These are phyloP conservation scores for Macropus fuliginosus DNA, from an alignment of 2,797 vertebrate genomes.

Conservation along the genomic window DNA sequence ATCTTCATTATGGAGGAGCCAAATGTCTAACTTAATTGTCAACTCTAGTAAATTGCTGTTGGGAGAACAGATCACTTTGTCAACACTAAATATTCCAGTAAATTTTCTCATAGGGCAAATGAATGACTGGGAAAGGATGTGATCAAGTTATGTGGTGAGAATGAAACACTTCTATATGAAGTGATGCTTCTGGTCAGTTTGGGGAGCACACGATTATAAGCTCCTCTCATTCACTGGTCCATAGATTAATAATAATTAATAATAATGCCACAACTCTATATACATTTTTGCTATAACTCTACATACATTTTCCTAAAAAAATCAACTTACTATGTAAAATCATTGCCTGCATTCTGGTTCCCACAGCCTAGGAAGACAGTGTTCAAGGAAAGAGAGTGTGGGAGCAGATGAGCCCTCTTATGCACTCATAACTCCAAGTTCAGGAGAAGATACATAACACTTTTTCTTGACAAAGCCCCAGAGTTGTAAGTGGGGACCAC, in stretches of 20 bases:
- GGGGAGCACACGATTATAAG: neutral
- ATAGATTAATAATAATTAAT: neutral
- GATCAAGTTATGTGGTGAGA: neutral
- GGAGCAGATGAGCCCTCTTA: neutral
- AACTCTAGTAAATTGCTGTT: conserved; percentile 17
- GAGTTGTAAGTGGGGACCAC: neutral
- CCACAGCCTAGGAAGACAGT: neutral
- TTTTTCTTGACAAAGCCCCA: neutral
- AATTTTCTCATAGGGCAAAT: neutral
- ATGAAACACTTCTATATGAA: neutral
- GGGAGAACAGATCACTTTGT: neutral
- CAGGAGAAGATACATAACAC: neutral
- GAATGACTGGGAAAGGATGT: neutral
- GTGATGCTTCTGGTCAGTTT: neutral
- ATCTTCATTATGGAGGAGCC: neutral
- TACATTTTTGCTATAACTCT: neutral
- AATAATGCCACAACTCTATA: too few relatives aligned
- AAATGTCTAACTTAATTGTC: neutral
- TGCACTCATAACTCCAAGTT: neutral
- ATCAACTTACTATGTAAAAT: neutral
- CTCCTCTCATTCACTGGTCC: neutral
- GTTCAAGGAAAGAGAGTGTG: neutral
- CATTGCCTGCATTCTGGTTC: neutral
- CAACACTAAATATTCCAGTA: conserved; percentile 4
- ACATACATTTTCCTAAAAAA: neutral